Percentiles rank a stretch among this genome's conserved stretches.
These are phyloP conservation scores for Varroa destructor DNA, from an alignment of 1,140 invertebrate species.

Conservation along the genomic window DNA sequence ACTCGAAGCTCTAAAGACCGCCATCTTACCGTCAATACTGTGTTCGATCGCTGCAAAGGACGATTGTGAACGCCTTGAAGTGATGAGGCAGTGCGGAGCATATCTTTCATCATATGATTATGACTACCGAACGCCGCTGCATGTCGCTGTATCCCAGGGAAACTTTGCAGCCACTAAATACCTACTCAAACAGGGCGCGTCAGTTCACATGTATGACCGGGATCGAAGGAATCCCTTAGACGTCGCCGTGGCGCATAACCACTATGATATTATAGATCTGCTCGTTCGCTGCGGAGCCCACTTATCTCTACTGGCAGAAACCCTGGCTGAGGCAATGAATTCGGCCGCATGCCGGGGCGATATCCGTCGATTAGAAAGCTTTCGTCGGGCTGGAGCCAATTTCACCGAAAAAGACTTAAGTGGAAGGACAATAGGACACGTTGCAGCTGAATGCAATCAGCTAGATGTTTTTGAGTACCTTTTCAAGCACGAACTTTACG, in stretches of 20 bases:
- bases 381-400: constrained; percentile 50
- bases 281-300: constrained; percentile 48
- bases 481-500: constrained; percentile 30
- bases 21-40: constrained; percentile 62
- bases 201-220: constrained; percentile 60
- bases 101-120: constrained; percentile 61
- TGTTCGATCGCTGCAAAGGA: constrained; percentile 55
- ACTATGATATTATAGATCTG: constrained; percentile 38
- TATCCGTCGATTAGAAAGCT: constrained; percentile 47
- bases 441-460: constrained; percentile 34
- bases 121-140: constrained; percentile 63
- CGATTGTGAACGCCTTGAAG: constrained; percentile 46
- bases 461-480: constrained; percentile 32
- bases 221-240: constrained; percentile 39
- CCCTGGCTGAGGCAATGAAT: constrained; percentile 39
- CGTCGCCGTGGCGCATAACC: constrained; percentile 37
- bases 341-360: constrained; percentile 44
- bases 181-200: constrained; percentile 63
- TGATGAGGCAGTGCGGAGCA: constrained; percentile 49
- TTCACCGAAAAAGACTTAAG: constrained; percentile 42
- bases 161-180: constrained; percentile 54
- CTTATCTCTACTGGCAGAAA: constrained; percentile 51
- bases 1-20: constrained; percentile 52
- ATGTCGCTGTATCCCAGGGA: constrained; percentile 61
- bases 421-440: constrained; percentile 37